A percentile compares a stretch with the other conserved stretches of the same genome.
Conservation (phyloP, 2,797 vertebrate genomes). For the Arrhamphus sclerolepis region DNA sequence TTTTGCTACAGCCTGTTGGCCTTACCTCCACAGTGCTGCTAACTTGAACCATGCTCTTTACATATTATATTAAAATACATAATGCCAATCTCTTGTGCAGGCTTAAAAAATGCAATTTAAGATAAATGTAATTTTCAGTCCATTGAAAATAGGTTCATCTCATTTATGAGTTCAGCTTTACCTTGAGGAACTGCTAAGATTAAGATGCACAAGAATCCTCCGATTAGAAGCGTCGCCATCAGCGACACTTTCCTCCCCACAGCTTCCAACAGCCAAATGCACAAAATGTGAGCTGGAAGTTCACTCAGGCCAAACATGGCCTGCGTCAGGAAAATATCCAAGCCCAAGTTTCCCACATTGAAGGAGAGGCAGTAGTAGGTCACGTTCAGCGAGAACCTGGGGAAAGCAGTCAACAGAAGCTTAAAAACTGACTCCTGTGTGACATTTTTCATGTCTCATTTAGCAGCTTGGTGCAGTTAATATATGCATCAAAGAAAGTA, state of each 20-base stretch:
- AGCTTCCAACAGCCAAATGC: conserved; percentile 79
- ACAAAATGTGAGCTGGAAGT: conserved; percentile 78
- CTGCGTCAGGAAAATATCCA: conserved; percentile 88
- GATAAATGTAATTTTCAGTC: no score
- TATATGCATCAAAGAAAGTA: background rate
- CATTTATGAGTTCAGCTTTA: conserved; percentile 44
- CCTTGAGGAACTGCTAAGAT: conserved; percentile 81
- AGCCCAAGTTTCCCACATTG: conserved; percentile 84
- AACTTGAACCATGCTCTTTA: no score
- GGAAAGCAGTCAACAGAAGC: no score
- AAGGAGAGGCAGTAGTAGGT: conserved; percentile 83
- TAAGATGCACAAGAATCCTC: conserved; percentile 76
- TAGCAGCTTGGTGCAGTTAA: background rate
- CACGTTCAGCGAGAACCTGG: conserved; percentile 85
- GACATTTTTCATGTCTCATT: background rate
- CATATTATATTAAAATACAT: no score
- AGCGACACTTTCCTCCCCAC: conserved; percentile 81
- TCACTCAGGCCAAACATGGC: conserved; percentile 84
- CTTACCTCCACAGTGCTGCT: no score
- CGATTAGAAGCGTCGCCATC: conserved; percentile 69
- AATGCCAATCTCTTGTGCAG: no score
- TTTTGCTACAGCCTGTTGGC: no score
- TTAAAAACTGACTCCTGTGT: background rate
- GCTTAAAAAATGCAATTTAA: no score
- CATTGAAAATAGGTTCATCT: no score